These are phyloP conservation scores for Euthynnus affinis DNA, from an alignment of 2,797 vertebrate genomes.

Conservation along the genomic window DNA sequence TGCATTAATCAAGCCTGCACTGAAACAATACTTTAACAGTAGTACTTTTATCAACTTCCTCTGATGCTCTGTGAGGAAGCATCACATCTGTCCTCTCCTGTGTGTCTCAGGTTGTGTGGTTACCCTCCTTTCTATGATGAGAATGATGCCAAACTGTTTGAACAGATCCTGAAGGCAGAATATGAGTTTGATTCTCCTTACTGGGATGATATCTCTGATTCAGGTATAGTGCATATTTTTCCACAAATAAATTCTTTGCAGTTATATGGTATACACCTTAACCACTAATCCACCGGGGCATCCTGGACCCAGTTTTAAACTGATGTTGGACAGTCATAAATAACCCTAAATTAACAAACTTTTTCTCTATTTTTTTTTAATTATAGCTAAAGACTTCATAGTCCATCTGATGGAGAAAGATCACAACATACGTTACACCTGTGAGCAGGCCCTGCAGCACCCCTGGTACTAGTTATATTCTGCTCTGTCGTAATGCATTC, in stretches of 20 bases:
- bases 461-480: constrained; percentile 75
- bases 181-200: constrained; percentile 99
- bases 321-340: not conserved
- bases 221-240: constrained; percentile 84
- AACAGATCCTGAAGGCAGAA: constrained; percentile 97
- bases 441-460: constrained; percentile 96
- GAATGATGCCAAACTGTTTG: constrained; percentile 97
- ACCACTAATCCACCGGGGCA: no score
- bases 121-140: constrained; percentile 98
- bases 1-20: not conserved
- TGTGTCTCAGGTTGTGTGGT: constrained; percentile 89
- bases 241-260: not conserved
- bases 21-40: not conserved
- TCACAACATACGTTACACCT: constrained; percentile 90
- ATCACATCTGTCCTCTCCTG: constrained; percentile 12
- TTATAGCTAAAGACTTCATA: constrained; percentile 97
- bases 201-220: constrained; percentile 99
- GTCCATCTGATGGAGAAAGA: constrained; percentile 97
- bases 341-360: no score
- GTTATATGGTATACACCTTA: no score
- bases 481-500: not conserved
- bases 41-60: not conserved
- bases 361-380: constrained; percentile 8
- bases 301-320: not conserved
- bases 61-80: not conserved